Evolutionary conservation across 1,140 invertebrate genomes (phyloP).

Genomic region (Drosophila kurseongensis): DNA sequence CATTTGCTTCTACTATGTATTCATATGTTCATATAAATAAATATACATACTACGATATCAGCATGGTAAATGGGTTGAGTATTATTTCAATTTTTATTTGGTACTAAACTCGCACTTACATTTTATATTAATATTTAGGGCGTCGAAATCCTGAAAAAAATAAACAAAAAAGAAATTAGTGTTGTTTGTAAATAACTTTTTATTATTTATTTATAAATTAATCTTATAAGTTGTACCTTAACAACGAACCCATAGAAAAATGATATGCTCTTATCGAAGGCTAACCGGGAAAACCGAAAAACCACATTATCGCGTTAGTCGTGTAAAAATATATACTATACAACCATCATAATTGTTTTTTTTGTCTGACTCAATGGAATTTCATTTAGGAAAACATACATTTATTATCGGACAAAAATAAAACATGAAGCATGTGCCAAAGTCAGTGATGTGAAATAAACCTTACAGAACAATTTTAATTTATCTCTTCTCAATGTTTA

Average conservation of each 20-base stretch:
- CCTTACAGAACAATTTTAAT: no score
- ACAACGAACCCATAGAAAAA: not conserved
- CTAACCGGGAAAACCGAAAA: no score
- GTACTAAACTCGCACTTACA: slow-evolving; percentile 25
- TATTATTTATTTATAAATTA: not conserved
- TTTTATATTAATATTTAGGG: slow-evolving; percentile 12
- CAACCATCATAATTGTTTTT: not conserved
- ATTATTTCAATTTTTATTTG: not conserved
- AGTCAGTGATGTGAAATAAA: no score
- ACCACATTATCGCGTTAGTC: no score
- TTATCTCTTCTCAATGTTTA: no score
- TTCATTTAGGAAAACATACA: not conserved
- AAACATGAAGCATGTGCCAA: no score
- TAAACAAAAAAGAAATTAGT: not conserved
- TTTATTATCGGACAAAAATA: not conserved
- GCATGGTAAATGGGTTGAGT: not conserved
- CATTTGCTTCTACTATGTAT: slow-evolving; percentile 1
- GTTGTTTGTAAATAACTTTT: no score
- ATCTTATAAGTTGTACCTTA: not conserved
- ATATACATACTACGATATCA: slow-evolving; percentile 19
- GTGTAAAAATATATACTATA: not conserved
- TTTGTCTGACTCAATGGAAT: not conserved
- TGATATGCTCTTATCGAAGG: no score
- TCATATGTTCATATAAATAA: not conserved
- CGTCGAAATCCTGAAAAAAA: slow-evolving; percentile 16